Evolutionary conservation across 2,888 invertebrate species (phyloP).

Genomic region (Ischnura elegans): DNA sequence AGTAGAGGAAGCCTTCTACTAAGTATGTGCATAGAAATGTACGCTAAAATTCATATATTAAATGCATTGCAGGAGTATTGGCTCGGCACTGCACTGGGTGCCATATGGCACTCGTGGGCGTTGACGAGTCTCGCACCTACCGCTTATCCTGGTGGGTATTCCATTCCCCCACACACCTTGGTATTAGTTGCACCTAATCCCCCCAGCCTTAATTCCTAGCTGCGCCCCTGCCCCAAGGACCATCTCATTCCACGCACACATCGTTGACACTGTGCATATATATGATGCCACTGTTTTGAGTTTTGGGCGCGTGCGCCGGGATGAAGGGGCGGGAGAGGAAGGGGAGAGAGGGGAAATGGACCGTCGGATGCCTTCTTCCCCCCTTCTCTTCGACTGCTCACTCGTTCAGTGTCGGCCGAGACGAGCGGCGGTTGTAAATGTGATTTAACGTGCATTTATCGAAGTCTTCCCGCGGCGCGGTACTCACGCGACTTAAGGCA

Average conservation of each 20-base stretch:
- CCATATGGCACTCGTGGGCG: too few relatives aligned
- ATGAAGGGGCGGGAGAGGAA: conserved; percentile 6
- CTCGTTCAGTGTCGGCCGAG: conserved; percentile 27
- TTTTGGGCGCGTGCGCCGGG: conserved; percentile 10
- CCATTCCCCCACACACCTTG: too few relatives aligned
- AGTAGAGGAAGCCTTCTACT: too few relatives aligned
- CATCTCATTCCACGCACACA: background rate
- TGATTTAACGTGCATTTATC: background rate
- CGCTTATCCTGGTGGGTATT: too few relatives aligned
- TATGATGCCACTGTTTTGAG: background rate
- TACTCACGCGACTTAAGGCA: too few relatives aligned
- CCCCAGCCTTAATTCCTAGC: too few relatives aligned
- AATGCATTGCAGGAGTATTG: too few relatives aligned
- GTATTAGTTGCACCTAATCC: too few relatives aligned
- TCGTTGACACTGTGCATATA: background rate
- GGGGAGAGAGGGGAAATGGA: background rate
- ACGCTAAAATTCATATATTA: too few relatives aligned
- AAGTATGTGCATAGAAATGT: too few relatives aligned
- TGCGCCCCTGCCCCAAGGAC: background rate
- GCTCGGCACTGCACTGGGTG: too few relatives aligned
- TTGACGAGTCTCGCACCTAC: too few relatives aligned
- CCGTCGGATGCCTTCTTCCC: background rate
- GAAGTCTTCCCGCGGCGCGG: background rate
- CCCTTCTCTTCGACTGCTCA: background rate
- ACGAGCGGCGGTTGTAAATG: background rate